Base-by-base conservation (phyloP, 2,113 vertebrate genomes). In the Mesocricetus auratus region DNA sequence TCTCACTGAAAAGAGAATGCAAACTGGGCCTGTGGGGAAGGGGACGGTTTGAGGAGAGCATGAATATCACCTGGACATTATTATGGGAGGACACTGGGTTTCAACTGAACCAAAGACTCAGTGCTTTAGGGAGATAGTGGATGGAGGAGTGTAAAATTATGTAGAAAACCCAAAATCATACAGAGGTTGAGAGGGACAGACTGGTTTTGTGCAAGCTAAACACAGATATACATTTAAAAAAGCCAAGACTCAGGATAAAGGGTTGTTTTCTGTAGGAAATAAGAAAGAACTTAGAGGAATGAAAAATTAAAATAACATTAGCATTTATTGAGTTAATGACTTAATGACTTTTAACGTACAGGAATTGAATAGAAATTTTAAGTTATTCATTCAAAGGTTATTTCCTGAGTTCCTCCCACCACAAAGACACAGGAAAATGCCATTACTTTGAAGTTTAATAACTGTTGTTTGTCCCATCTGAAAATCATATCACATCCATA, bases 381-480 rank as follows among this genome's bases (percentile, higher is more conserved):
- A 90, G 82, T 83, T 39, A 93, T 87, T 95, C 56, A 58, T 82
- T 91, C 95, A 79, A 91, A 93, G 79, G 77, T 83, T 75, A 64
- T 83, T 94, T 94, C 77, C 33, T 75, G 74, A 79, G 39, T 90
- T 39, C 64, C 69, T 82, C 42, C 66, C 50, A 42, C 33, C 58
- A 87, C 74, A 60, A 89, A 89, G 64, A 64, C 82, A 89, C 1
- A 58, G 73, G 69, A 89, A 96, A 96, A 96, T 91, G 31, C 53
- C 60, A 96, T 83, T n/a, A 17, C 87, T 95, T 79, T 95, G 94
- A 97, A 96, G 93, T 91, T 86, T 88, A 95, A 77, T 95, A 91
- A 86, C 75, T 75, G 60, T 87, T 90, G 73, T 94, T 96, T 96
- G 85, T 90, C 36, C 64, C 69, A 96, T 74, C 93, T 95, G 85